phyloP scores from a whole-genome alignment of 2,797 vertebrate species.

The Artibeus lituratus region DNA sequence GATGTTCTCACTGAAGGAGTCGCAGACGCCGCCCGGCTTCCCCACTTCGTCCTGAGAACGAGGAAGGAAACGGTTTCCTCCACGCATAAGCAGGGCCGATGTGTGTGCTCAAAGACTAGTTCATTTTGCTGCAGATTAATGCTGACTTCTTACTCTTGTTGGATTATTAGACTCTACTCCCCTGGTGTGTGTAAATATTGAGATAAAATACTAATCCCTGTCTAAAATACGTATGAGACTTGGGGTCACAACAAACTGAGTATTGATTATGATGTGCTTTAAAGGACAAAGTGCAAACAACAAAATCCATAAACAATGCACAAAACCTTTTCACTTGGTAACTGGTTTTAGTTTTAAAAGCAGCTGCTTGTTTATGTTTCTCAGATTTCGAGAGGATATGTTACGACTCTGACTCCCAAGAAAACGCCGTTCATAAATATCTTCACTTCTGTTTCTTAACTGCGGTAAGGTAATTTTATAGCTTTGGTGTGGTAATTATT shows the following conservation, averaged over 20 bases:
- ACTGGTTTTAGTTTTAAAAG: neutral
- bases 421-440: neutral
- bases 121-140: slow-evolving; percentile 46
- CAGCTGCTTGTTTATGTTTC: neutral
- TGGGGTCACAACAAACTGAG: neutral
- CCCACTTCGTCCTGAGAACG: neutral
- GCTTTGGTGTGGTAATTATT: neutral
- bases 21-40: neutral
- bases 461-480: neutral
- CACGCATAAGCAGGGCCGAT: slow-evolving; percentile 40
- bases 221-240: neutral
- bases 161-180: slow-evolving; percentile 44
- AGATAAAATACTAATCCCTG: slow-evolving; percentile 43
- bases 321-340: neutral
- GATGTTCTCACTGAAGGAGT: neutral
- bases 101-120: neutral
- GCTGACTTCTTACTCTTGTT: slow-evolving; percentile 26
- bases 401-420: neutral
- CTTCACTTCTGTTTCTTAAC: neutral
- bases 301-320: neutral
- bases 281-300: neutral
- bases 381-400: neutral
- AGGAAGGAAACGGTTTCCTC: slow-evolving; percentile 5
- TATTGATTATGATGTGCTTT: neutral
- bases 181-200: slow-evolving; percentile 31